Conservation (phyloP, 2,888 invertebrate genomes). For the Pandemis cinnamomeana region DNA sequence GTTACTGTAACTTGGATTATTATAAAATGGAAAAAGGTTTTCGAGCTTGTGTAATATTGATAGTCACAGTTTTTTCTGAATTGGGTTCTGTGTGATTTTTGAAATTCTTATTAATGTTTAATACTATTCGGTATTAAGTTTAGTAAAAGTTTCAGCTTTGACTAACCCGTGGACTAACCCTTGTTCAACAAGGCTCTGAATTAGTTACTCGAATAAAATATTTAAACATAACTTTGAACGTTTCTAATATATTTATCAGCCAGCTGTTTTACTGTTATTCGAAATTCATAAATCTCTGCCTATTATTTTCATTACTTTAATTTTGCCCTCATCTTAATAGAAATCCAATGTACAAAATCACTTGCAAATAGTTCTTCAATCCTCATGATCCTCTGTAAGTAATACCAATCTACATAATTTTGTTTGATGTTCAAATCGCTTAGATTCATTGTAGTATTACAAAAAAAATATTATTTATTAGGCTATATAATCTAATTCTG, state of each 20-base stretch:
- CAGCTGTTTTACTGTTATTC: background rate
- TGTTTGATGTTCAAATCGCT: conserved; percentile 16
- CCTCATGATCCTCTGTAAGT: conserved; percentile 3
- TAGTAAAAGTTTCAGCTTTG: background rate
- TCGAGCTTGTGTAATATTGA: too few species aligned
- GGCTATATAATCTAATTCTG: conserved; percentile 44
- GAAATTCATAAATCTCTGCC: background rate
- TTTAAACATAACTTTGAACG: background rate
- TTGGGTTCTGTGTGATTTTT: background rate
- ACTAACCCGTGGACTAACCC: background rate
- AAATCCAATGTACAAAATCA: background rate
- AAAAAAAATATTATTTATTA: conserved; percentile 30
- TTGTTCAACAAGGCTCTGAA: background rate
- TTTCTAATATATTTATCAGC: background rate
- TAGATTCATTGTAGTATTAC: conserved; percentile 17
- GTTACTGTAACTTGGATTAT: too few species aligned
- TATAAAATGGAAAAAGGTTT: too few species aligned
- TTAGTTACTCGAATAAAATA: background rate
- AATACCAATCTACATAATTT: conserved; percentile 7
- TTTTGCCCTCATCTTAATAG: background rate
- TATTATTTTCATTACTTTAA: background rate
- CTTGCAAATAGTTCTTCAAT: background rate
- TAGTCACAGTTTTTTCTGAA: too few species aligned
- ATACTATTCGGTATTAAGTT: too few species aligned
- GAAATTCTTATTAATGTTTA: background rate